These are phyloP conservation scores for Ascidia mentula DNA, from an alignment of 23 tunicate genomes.

Conservation along the genomic window DNA sequence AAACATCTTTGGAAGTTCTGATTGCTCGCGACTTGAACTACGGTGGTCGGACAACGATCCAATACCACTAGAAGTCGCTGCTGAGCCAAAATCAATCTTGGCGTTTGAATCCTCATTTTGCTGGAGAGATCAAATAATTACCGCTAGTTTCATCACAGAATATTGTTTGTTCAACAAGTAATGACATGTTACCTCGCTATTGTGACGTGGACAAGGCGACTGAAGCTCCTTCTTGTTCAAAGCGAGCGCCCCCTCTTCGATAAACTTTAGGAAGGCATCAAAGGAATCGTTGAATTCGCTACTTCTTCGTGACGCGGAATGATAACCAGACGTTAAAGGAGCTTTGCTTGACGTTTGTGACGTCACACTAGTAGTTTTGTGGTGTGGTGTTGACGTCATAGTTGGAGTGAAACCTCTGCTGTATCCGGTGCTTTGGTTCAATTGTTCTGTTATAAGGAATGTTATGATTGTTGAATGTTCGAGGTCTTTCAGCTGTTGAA, in stretches of 20 bases:
- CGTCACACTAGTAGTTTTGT: slow-evolving; percentile 3
- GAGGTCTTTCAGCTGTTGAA: too few species aligned
- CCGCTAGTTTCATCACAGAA: too few species aligned
- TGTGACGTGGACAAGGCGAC: not conserved
- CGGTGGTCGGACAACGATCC: not conserved
- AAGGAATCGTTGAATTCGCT: slow-evolving; percentile 22
- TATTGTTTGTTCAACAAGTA: not conserved
- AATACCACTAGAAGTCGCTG: not conserved
- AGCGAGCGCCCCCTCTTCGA: slow-evolving; percentile 10
- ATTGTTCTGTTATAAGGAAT: too few species aligned
- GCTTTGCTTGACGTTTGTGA: not conserved
- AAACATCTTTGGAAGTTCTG: slow-evolving; percentile 41
- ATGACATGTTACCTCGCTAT: not conserved
- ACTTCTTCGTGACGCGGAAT: slow-evolving; percentile 10
- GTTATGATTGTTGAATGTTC: too few species aligned
- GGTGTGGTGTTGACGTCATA: slow-evolving; percentile 58
- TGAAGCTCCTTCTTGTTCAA: not conserved
- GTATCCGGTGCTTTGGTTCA: slow-evolving; percentile 23
- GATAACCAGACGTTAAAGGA: slow-evolving; percentile 21
- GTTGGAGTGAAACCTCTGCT: slow-evolving; percentile 46
- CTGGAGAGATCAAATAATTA: not conserved
- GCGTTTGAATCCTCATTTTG: not conserved
- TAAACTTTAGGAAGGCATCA: slow-evolving; percentile 13
- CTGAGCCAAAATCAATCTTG: not conserved
- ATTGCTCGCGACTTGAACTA: not conserved